Percentiles rank a stretch among this genome's conserved stretches.
phyloP scores from a whole-genome alignment of 2,888 invertebrate species.

The Stegana nigrithorax region DNA sequence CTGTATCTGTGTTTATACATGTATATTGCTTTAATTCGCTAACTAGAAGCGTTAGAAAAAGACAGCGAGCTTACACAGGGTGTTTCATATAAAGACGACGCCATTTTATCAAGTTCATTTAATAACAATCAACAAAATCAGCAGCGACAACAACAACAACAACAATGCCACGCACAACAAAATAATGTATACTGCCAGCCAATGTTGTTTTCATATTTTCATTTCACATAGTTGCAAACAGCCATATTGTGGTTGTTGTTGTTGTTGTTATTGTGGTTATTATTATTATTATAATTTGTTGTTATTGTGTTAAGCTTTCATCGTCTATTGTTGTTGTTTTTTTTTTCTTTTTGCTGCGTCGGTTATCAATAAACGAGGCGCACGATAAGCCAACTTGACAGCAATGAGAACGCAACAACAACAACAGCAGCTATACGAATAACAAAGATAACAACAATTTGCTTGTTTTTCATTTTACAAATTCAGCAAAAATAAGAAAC shows the following conservation, averaged over 20 bases:
- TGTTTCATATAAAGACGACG: neutral
- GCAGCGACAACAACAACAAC: neutral
- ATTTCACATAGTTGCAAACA: neutral
- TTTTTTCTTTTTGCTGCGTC: neutral
- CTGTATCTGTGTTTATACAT: too few species aligned
- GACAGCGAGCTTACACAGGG: neutral
- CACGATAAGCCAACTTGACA: constrained; percentile 3
- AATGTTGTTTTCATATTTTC: neutral
- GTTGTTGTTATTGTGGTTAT: neutral
- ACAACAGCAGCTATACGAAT: neutral
- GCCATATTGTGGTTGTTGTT: neutral
- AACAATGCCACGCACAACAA: neutral
- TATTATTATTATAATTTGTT: neutral
- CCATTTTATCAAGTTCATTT: constrained; percentile 10
- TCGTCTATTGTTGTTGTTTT: neutral
- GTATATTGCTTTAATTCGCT: too few species aligned
- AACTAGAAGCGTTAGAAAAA: neutral
- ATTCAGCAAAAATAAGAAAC: neutral
- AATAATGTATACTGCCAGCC: neutral
- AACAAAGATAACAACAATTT: neutral
- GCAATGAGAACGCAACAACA: neutral
- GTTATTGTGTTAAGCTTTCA: neutral
- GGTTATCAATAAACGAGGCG: neutral
- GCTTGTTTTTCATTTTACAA: neutral
- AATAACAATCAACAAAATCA: constrained; percentile 1